A percentile compares a stretch with the other conserved stretches of the same genome.
These are phyloP conservation scores for Chymomyza caudatula DNA, from an alignment of 2,888 invertebrate genomes.

Conservation along the genomic window DNA sequence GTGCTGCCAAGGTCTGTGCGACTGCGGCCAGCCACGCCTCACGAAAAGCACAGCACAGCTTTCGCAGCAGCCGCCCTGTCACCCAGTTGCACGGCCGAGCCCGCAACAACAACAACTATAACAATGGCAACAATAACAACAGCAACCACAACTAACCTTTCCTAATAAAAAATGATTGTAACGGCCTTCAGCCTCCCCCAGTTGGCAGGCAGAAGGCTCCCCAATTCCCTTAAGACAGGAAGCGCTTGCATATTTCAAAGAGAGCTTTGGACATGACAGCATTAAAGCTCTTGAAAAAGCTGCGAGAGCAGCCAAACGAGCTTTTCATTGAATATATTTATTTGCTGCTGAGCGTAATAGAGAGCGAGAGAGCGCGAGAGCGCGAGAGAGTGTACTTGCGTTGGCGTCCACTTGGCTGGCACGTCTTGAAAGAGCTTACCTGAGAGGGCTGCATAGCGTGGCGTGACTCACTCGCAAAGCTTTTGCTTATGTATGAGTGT, in stretches of 20 bases:
- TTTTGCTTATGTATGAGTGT: background rate
- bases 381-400: slow-evolving; percentile 16
- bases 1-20: slow-evolving; percentile 41
- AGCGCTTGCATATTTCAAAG: slow-evolving; percentile 34
- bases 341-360: too few species aligned
- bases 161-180: slow-evolving; percentile 59
- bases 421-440: slow-evolving; percentile 17
- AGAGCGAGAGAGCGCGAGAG: slow-evolving; percentile 20
- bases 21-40: slow-evolving; percentile 28
- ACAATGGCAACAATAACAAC: background rate
- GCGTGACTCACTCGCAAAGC: background rate
- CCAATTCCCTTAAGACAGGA: slow-evolving; percentile 24
- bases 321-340: slow-evolving; percentile 65
- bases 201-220: slow-evolving; percentile 20
- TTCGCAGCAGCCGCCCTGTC: slow-evolving; percentile 28
- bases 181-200: slow-evolving; percentile 47
- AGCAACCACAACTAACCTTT: slow-evolving; percentile 58
- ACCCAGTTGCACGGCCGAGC: slow-evolving; percentile 8
- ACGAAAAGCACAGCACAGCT: slow-evolving; percentile 59
- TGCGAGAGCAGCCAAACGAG: slow-evolving; percentile 14
- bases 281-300: background rate
- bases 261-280: background rate
- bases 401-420: slow-evolving; percentile 44
- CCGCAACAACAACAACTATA: slow-evolving; percentile 21
- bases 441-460: background rate